phyloP scores from a whole-genome alignment of 2,888 invertebrate genomes.

The Drosophila leonis region DNA sequence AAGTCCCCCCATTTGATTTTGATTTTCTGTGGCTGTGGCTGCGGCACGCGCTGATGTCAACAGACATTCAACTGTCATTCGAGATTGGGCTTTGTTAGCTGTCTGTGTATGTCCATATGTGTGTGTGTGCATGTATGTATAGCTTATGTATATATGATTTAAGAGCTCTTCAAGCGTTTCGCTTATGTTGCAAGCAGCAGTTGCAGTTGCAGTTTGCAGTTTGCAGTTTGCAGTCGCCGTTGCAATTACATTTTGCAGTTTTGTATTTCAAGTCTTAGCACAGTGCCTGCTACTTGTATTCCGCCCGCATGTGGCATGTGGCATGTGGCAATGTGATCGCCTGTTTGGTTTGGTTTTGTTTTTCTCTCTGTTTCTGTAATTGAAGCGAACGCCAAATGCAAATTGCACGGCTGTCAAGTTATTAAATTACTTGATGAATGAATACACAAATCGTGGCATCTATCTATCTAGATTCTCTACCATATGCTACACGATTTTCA shows the following conservation, averaged over 20 bases:
- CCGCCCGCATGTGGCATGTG: slow-evolving; percentile 43
- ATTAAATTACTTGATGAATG: slow-evolving; percentile 54
- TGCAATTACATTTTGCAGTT: slow-evolving; percentile 30
- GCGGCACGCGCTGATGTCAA: slow-evolving; percentile 64
- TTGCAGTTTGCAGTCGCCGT: background rate
- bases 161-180: slow-evolving; percentile 57
- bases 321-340: slow-evolving; percentile 28
- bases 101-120: background rate
- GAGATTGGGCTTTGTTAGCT: slow-evolving; percentile 40
- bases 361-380: slow-evolving; percentile 15
- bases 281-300: slow-evolving; percentile 58
- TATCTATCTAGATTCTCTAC: slow-evolving; percentile 23
- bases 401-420: slow-evolving; percentile 44
- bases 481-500: slow-evolving; percentile 40
- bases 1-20: slow-evolving; percentile 19
- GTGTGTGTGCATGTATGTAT: background rate
- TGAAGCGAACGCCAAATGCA: slow-evolving; percentile 51
- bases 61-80: slow-evolving; percentile 57
- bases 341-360: slow-evolving; percentile 35
- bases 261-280: slow-evolving; percentile 48
- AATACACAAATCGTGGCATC: slow-evolving; percentile 36
- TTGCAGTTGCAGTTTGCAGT: slow-evolving; percentile 3
- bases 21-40: slow-evolving; percentile 21
- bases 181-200: slow-evolving; percentile 64
- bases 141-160: background rate